phyloP scores from a whole-genome alignment of 2,888 invertebrate genomes.

The Sycophila texana region DNA sequence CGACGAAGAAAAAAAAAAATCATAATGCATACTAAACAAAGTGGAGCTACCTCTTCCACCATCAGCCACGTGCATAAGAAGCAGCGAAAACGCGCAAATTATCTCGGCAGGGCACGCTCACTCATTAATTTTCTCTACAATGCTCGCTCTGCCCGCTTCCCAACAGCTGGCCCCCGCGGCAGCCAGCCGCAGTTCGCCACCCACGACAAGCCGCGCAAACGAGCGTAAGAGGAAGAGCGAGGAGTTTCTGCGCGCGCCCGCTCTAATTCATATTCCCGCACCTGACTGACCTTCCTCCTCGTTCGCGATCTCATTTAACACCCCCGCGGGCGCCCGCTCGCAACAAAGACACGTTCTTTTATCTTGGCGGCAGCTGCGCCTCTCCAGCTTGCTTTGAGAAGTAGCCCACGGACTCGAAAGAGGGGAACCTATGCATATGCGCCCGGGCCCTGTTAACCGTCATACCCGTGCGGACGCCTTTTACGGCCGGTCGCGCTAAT shows the following conservation, averaged over 20 bases:
- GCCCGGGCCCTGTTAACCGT: not conserved
- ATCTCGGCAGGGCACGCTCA: not conserved
- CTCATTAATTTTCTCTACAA: slow-evolving; percentile 31
- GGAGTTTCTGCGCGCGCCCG: slow-evolving; percentile 47
- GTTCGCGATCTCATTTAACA: slow-evolving; percentile 71
- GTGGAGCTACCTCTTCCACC: not conserved
- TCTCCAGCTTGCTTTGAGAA: not conserved
- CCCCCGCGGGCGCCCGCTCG: slow-evolving; percentile 70
- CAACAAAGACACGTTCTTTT: slow-evolving; percentile 50
- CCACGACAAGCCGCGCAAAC: slow-evolving; percentile 57
- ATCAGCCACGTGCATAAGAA: not conserved
- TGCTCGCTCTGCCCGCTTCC: not conserved
- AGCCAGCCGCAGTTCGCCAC: slow-evolving; percentile 55
- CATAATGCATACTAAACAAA: no score
- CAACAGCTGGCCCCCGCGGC: slow-evolving; percentile 61
- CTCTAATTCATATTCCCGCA: slow-evolving; percentile 70
- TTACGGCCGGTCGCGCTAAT: slow-evolving; percentile 63
- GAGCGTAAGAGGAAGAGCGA: slow-evolving; percentile 32
- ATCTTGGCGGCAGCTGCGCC: slow-evolving; percentile 24
- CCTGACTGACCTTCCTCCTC: slow-evolving; percentile 71
- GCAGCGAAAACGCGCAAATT: slow-evolving; percentile 8
- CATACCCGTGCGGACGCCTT: slow-evolving; percentile 1
- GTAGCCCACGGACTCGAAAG: no score
- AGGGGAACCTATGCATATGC: slow-evolving; percentile 6
- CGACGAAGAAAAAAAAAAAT: no score